These are phyloP conservation scores for Phallusia fumigata DNA, from an alignment of 23 tunicate genomes.

Conservation along the genomic window DNA sequence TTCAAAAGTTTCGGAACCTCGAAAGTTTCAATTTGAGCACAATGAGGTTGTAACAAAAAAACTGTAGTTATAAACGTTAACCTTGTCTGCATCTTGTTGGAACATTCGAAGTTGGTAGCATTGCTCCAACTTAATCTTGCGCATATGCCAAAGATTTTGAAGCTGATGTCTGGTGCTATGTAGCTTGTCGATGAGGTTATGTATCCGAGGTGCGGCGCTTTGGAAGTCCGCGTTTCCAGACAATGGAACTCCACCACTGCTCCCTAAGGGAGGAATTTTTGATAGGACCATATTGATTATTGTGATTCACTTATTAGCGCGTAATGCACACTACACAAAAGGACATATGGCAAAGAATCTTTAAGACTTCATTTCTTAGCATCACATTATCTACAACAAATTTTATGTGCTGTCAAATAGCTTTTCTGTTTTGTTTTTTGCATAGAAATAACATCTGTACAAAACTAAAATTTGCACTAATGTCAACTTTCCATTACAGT, in stretches of 20 bases:
- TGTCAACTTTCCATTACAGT: no score
- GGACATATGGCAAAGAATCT: not conserved
- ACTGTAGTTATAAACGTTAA: not conserved
- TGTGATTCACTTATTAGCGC: no score
- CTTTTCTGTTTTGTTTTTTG: no score
- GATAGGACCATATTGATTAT: not conserved
- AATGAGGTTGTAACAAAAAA: not conserved
- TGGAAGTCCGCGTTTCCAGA: conserved; percentile 94
- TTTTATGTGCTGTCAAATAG: no score
- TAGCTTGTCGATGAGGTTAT: conserved; percentile 75
- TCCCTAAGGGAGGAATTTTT: conserved; percentile 28
- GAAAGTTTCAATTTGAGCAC: no score
- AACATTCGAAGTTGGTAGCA: conserved; percentile 83
- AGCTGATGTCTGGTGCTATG: conserved; percentile 66
- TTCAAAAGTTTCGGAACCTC: no score
- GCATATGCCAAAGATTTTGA: conserved; percentile 69
- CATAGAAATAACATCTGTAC: no score
- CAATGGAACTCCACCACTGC: conserved; percentile 54
- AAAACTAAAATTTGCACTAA: no score
- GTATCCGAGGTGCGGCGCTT: conserved; percentile 87
- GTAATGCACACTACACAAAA: no score
- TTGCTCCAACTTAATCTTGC: conserved; percentile 77
- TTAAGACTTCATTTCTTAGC: no score
- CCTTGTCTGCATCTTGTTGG: conserved; percentile 91
- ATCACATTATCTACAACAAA: no score